Conservation (phyloP, 2,888 invertebrate genomes). For the Drosophila neoperkinsi region DNA sequence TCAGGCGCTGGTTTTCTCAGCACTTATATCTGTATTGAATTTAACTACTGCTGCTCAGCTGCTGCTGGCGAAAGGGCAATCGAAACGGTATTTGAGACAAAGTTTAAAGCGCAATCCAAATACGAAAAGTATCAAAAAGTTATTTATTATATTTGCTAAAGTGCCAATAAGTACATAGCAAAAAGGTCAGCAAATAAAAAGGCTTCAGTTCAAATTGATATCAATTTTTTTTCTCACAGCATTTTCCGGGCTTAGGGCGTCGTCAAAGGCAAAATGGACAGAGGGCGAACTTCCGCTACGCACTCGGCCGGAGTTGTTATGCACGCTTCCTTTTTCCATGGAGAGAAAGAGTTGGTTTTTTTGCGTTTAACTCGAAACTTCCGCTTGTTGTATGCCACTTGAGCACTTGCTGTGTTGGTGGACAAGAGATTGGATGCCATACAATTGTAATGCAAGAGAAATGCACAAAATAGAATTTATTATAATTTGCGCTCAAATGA, state of each 20-base stretch:
- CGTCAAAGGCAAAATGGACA: not conserved
- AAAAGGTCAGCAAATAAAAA: constrained; percentile 26
- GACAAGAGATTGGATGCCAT: constrained; percentile 5
- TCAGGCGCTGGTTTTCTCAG: not conserved
- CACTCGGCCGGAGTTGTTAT: constrained; percentile 50
- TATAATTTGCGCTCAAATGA: constrained; percentile 77
- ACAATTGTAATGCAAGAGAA: not conserved
- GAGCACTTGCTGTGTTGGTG: constrained; percentile 33
- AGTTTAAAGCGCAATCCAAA: constrained; percentile 76
- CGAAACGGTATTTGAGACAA: constrained; percentile 69
- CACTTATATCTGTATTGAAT: constrained; percentile 36
- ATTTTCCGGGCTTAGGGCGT: constrained; percentile 1
- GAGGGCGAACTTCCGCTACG: constrained; percentile 58
- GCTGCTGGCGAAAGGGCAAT: constrained; percentile 53
- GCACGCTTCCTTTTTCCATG: constrained; percentile 29
- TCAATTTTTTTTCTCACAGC: constrained; percentile 10
- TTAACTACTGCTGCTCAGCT: constrained; percentile 2
- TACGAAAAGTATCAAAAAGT: constrained; percentile 72
- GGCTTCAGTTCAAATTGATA: constrained; percentile 35
- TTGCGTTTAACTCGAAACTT: constrained; percentile 67
- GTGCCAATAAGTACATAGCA: constrained; percentile 51
- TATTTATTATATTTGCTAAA: constrained; percentile 79
- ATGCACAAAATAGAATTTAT: constrained; percentile 53
- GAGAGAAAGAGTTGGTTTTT: constrained; percentile 51
- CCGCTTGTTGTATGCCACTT: constrained; percentile 59